phyloP scores from a whole-genome alignment of 2,888 invertebrate species.

The Peribatodes rhomboidaria region DNA sequence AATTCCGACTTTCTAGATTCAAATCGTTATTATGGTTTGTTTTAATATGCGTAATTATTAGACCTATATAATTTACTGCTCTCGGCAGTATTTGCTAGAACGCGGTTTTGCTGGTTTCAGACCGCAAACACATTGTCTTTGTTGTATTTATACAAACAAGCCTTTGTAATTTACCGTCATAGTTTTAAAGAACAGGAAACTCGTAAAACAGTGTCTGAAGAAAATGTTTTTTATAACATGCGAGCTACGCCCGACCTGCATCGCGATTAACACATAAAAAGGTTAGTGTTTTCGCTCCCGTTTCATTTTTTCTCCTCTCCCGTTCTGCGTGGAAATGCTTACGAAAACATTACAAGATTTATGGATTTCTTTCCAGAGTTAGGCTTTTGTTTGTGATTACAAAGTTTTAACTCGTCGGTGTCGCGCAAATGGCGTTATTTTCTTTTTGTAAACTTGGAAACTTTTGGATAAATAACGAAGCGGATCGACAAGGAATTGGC shows the following conservation, averaged over 20 bases:
- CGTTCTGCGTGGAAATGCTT: conserved; percentile 18
- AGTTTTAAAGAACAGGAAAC: conserved; percentile 21
- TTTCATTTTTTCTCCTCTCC: conserved; percentile 24
- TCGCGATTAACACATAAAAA: conserved; percentile 25
- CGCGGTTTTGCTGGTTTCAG: not conserved
- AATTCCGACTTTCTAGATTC: no score
- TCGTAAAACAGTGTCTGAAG: conserved; percentile 29
- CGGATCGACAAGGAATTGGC: not conserved
- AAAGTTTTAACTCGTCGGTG: conserved; percentile 22
- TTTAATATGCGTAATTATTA: no score
- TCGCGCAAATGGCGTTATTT: conserved; percentile 27
- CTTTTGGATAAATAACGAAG: conserved; percentile 19
- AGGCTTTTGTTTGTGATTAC: conserved; percentile 32
- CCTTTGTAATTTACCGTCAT: not conserved
- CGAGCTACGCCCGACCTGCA: conserved; percentile 23
- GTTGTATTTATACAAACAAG: not conserved
- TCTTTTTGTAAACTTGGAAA: conserved; percentile 4
- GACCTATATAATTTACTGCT: no score
- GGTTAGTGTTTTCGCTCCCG: conserved; percentile 17
- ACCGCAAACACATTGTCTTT: not conserved
- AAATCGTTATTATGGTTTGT: no score
- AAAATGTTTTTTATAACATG: conserved; percentile 27
- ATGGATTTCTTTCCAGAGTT: conserved; percentile 25
- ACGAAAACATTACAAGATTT: conserved; percentile 34
- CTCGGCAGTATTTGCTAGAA: not conserved